Evolutionary conservation across 2,797 vertebrate genomes (phyloP).

Genomic region (Amniataba percoides): DNA sequence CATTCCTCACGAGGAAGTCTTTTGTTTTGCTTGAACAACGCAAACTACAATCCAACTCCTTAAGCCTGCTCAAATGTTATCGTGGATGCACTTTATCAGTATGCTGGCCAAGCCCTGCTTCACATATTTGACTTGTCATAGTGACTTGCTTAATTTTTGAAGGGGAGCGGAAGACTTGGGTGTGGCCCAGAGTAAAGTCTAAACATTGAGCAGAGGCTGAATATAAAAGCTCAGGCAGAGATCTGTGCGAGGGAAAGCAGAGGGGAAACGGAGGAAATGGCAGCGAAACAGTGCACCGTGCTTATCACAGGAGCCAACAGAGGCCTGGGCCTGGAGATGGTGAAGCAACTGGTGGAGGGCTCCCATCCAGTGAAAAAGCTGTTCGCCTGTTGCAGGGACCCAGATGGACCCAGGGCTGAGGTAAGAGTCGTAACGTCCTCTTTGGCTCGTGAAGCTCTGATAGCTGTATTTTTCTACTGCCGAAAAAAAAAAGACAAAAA

Average conservation of each 20-base stretch:
- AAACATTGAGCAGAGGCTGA: neutral
- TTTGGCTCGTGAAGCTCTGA: neutral
- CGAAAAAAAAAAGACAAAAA: neutral
- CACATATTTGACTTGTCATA: neutral
- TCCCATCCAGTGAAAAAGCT: slow-evolving; percentile 45
- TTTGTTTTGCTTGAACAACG: slow-evolving; percentile 15
- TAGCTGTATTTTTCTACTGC: neutral
- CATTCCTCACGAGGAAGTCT: neutral
- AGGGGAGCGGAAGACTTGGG: neutral
- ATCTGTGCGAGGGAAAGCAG: neutral
- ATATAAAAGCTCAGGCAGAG: neutral
- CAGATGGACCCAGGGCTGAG: slow-evolving; percentile 62
- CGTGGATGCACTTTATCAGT: neutral
- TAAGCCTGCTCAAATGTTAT: neutral
- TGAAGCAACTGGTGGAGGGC: slow-evolving; percentile 63
- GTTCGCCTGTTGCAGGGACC: slow-evolving; percentile 77
- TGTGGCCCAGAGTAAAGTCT: slow-evolving; percentile 15
- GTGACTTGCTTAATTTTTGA: neutral
- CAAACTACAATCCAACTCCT: neutral
- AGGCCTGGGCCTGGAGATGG: slow-evolving; percentile 77
- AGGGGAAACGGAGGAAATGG: slow-evolving; percentile 44
- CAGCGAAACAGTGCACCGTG: slow-evolving; percentile 21
- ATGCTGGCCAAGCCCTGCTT: no score
- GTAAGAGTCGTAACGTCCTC: slow-evolving; percentile 49
- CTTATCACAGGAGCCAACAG: slow-evolving; percentile 83